Percentiles rank a stretch among this genome's conserved stretches.
Evolutionary conservation across 2,113 vertebrate genomes (phyloP).

Genomic region (Xiphophorus maculatus): DNA sequence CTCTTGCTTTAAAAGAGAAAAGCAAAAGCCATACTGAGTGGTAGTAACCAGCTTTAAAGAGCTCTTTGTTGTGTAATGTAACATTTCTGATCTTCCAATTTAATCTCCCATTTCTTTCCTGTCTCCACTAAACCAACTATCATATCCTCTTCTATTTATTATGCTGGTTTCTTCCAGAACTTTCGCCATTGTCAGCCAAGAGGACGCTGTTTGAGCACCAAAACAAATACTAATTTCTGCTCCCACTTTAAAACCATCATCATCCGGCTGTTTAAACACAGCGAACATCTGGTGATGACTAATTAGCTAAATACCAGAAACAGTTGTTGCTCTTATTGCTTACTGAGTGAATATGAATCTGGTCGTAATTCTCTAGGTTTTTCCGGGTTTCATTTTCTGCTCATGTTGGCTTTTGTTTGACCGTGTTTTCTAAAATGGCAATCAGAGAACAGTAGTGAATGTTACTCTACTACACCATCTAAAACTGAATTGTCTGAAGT

Average conservation of each 20-base stretch:
- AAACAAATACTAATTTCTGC: neutral
- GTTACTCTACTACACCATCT: neutral
- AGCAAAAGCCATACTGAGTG: no score
- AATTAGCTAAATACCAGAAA: neutral
- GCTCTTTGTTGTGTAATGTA: neutral
- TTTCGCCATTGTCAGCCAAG: neutral
- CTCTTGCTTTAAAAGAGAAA: no score
- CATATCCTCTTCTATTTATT: neutral
- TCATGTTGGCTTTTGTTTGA: conserved; percentile 30
- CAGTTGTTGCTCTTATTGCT: neutral
- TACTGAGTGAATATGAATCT: neutral
- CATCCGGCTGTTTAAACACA: neutral
- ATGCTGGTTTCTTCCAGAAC: neutral
- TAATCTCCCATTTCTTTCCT: neutral
- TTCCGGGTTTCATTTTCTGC: neutral
- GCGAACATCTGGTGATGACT: neutral
- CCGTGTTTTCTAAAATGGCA: conserved; percentile 8
- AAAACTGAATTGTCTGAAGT: neutral
- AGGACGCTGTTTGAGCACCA: neutral
- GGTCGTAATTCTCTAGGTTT: neutral
- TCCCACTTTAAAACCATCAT: no score
- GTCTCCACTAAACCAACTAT: neutral
- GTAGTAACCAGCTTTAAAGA: neutral
- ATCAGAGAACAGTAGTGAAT: neutral
- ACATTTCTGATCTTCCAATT: neutral